Evolutionary conservation across 2,888 invertebrate species (phyloP).

Genomic region (Eledona agricola): DNA sequence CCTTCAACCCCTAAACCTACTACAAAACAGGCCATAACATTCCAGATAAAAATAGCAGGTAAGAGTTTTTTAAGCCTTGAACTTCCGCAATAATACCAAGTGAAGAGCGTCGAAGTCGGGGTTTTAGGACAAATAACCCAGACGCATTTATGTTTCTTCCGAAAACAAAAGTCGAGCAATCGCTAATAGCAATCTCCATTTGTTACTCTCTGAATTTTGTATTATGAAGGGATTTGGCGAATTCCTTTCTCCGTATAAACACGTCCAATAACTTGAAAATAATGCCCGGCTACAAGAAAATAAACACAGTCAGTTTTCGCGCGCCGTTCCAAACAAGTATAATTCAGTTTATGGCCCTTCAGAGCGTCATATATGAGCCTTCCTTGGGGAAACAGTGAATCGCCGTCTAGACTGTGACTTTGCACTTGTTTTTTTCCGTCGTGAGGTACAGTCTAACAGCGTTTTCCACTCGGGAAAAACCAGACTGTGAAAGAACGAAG

Average conservation of each 20-base stretch:
- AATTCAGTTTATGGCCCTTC: slow-evolving; percentile 60
- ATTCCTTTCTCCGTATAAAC: slow-evolving; percentile 36
- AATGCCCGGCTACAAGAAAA: slow-evolving; percentile 50
- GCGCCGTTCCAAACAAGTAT: slow-evolving; percentile 57
- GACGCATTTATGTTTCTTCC: too few species aligned
- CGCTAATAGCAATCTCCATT: slow-evolving; percentile 17
- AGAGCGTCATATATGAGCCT: slow-evolving; percentile 55
- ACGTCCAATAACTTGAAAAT: slow-evolving; percentile 48
- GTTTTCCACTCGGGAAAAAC: slow-evolving; percentile 34
- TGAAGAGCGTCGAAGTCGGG: slow-evolving; percentile 35
- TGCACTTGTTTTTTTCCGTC: slow-evolving; percentile 12
- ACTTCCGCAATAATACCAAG: slow-evolving; percentile 36
- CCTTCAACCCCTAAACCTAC: too few species aligned
- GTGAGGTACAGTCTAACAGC: slow-evolving; percentile 35
- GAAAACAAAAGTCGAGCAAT: too few species aligned
- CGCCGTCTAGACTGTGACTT: slow-evolving; percentile 46
- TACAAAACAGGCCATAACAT: too few species aligned
- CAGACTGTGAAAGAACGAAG: slow-evolving; percentile 41
- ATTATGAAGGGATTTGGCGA: slow-evolving; percentile 15
- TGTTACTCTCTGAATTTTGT: neutral
- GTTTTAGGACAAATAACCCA: too few species aligned
- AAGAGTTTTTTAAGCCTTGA: too few species aligned
- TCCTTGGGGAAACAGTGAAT: slow-evolving; percentile 50
- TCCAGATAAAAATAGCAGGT: too few species aligned
- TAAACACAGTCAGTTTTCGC: slow-evolving; percentile 57